Evolutionary conservation across 2,888 invertebrate genomes (phyloP).

Genomic region (Rhynchonema sp.): DNA sequence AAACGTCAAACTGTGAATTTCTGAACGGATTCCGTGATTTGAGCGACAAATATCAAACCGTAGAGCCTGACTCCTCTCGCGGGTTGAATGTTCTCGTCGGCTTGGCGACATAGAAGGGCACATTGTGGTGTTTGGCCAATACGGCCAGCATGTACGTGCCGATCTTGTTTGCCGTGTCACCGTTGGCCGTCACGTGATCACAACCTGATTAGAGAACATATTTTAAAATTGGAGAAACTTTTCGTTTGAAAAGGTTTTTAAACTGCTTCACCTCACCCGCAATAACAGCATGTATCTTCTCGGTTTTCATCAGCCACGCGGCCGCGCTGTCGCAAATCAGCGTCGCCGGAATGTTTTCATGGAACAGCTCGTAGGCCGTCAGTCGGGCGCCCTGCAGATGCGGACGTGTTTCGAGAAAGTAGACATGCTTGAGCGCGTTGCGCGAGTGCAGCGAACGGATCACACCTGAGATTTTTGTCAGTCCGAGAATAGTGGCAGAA

Average conservation of each 20-base stretch:
- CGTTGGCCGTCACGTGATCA: slow-evolving; percentile 82
- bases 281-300: slow-evolving; percentile 70
- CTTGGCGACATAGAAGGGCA: slow-evolving; percentile 87
- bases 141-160: slow-evolving; percentile 57
- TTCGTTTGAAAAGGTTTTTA: no score
- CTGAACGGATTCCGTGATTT: no score
- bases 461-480: slow-evolving; percentile 41
- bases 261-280: no score
- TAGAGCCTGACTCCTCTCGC: no score
- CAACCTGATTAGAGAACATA: no score
- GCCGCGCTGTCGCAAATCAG: slow-evolving; percentile 89
- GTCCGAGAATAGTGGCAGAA: no score
- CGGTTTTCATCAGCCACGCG: slow-evolving; percentile 63
- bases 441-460: slow-evolving; percentile 55
- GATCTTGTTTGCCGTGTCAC: slow-evolving; percentile 97
- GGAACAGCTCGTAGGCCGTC: slow-evolving; percentile 72
- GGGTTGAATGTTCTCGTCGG: slow-evolving; percentile 73
- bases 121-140: slow-evolving; percentile 58
- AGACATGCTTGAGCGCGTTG: slow-evolving; percentile 52
- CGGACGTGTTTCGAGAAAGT: slow-evolving; percentile 93
- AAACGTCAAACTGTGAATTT: no score
- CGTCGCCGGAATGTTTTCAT: slow-evolving; percentile 52
- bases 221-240: not conserved
- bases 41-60: no score
- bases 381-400: slow-evolving; percentile 51